Percentiles rank a stretch among this genome's conserved stretches.
phyloP scores from a whole-genome alignment of 1,140 invertebrate species.

The Rhopalosiphum padi region DNA sequence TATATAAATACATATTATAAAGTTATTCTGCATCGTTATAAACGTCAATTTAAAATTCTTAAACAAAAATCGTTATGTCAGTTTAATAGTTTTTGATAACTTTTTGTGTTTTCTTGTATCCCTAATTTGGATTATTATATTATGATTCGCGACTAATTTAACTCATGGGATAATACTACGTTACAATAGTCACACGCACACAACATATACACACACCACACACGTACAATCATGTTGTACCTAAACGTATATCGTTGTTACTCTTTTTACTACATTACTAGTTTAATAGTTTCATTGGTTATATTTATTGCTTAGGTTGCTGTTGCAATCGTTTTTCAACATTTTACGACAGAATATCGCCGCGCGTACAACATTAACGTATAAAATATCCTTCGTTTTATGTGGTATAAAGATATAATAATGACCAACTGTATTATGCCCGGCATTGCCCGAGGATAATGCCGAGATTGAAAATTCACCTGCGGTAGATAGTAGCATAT shows the following conservation, averaged over 20 bases:
- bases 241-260: neutral
- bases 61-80: neutral
- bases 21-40: neutral
- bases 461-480: too few relatives aligned
- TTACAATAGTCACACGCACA: neutral
- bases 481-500: too few relatives aligned
- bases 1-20: neutral
- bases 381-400: neutral
- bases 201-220: too few relatives aligned
- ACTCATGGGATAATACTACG: neutral
- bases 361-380: neutral
- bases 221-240: neutral
- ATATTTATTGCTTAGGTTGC: neutral
- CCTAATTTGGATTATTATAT: neutral
- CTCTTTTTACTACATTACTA: neutral
- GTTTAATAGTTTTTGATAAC: neutral
- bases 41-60: neutral
- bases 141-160: neutral
- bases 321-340: neutral
- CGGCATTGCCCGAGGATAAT: too few relatives aligned
- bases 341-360: neutral
- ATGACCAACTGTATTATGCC: too few relatives aligned
- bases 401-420: too few relatives aligned
- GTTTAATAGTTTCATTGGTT: neutral
- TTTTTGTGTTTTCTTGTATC: neutral